These are phyloP conservation scores for cattle (Bos taurus) DNA, from an alignment of 2,113 vertebrate species.

Conservation along the genomic window DNA sequence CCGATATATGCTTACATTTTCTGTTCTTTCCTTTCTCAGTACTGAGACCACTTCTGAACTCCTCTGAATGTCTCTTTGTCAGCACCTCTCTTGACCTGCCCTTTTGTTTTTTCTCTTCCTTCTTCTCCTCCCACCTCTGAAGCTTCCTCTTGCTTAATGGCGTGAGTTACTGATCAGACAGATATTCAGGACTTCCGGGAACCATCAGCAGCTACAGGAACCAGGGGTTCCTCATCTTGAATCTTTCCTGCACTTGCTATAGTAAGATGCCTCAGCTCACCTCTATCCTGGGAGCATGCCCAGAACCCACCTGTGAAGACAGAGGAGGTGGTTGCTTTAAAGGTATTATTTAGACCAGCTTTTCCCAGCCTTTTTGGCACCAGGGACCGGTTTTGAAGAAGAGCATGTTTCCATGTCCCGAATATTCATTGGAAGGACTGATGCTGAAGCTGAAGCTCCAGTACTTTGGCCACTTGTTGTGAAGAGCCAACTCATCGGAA, in stretches of 20 bases:
- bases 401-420: not conserved
- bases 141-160: not conserved
- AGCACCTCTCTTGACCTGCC: not conserved
- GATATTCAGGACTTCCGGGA: not conserved
- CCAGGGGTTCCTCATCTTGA: fast-evolving
- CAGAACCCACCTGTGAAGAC: no score
- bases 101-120: not conserved
- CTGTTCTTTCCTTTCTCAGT: not conserved
- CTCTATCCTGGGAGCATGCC: not conserved
- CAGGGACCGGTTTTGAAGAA: fast-evolving
- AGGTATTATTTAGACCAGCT: not conserved
- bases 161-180: not conserved
- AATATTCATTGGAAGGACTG: not conserved
- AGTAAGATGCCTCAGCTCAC: not conserved
- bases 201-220: not conserved
- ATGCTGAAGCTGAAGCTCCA: not conserved
- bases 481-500: not conserved
- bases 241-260: fast-evolving
- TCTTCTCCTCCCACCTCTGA: fast-evolving
- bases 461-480: not conserved
- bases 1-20: not conserved
- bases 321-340: not conserved
- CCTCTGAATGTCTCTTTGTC: not conserved
- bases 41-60: not conserved
- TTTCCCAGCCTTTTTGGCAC: not conserved